Evolutionary conservation across 2,113 vertebrate species (phyloP).

Genomic region (Sebastes fasciatus): DNA sequence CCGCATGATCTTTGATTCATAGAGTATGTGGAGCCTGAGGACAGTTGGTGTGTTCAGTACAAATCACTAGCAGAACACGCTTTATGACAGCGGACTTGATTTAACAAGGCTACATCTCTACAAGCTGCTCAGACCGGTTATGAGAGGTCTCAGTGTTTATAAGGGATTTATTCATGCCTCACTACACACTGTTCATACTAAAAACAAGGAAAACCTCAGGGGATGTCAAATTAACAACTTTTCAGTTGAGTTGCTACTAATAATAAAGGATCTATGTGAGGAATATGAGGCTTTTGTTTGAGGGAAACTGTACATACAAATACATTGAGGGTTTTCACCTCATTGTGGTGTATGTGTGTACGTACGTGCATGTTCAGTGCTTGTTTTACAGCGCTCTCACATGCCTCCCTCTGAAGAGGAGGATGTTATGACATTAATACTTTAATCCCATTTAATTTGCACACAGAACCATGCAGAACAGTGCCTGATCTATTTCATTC

Average conservation of each 20-base stretch:
- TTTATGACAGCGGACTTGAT: conserved; percentile 7
- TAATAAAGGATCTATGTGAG: not conserved
- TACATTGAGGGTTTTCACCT: not conserved
- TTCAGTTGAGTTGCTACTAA: not conserved
- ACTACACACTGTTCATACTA: conserved; percentile 24
- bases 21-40: not conserved
- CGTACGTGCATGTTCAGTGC: not conserved
- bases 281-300: not conserved
- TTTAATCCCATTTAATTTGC: conserved; percentile 30
- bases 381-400: not conserved
- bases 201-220: conserved; percentile 37
- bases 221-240: not conserved
- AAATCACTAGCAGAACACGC: not conserved
- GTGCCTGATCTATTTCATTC: not conserved
- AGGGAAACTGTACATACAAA: not conserved
- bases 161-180: conserved; percentile 34
- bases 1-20: not conserved
- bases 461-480: not conserved
- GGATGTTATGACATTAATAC: conserved; percentile 4
- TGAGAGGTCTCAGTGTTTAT: conserved; percentile 21
- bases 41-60: not conserved
- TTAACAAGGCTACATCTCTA: not conserved
- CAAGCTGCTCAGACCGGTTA: conserved; percentile 44
- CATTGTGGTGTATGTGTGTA: not conserved
- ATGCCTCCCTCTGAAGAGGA: not conserved